Conservation (phyloP, 2,888 invertebrate genomes). For the Laspeyria flexula region DNA sequence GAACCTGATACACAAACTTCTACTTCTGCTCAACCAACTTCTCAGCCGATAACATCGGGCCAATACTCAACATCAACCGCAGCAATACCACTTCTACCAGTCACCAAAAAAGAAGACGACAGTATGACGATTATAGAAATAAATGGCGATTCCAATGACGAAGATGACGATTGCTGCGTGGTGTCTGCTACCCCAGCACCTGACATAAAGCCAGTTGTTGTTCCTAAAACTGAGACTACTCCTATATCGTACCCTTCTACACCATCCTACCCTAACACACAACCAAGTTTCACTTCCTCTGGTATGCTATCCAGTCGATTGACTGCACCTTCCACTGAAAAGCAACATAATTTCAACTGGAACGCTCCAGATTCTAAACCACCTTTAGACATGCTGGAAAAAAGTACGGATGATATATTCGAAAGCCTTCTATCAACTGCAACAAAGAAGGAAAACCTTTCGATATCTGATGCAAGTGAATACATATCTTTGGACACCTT, state of each 20-base stretch:
- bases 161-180: constrained; percentile 81
- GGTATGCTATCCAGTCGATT: constrained; percentile 50
- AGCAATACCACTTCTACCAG: constrained; percentile 61
- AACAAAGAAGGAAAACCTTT: constrained; percentile 70
- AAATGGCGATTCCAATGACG: constrained; percentile 80
- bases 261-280: constrained; percentile 55
- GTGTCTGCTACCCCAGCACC: constrained; percentile 79
- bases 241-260: constrained; percentile 55
- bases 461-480: constrained; percentile 81
- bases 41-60: too few relatives aligned
- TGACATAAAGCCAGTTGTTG: constrained; percentile 71
- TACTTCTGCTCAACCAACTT: constrained; percentile 11
- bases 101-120: constrained; percentile 70
- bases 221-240: constrained; percentile 71
- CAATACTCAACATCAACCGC: constrained; percentile 23
- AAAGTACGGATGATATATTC: constrained; percentile 81
- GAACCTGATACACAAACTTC: constrained; percentile 58
- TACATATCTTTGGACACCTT: constrained; percentile 88
- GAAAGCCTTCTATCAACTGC: constrained; percentile 74
- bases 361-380: constrained; percentile 80
- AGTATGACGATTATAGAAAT: constrained; percentile 76
- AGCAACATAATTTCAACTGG: constrained; percentile 81
- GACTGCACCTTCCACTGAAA: constrained; percentile 65
- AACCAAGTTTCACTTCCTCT: constrained; percentile 53
- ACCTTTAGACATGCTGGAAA: constrained; percentile 72